Base-by-base conservation (phyloP, 2,888 invertebrate species). In the Dryadula phaetusa region DNA sequence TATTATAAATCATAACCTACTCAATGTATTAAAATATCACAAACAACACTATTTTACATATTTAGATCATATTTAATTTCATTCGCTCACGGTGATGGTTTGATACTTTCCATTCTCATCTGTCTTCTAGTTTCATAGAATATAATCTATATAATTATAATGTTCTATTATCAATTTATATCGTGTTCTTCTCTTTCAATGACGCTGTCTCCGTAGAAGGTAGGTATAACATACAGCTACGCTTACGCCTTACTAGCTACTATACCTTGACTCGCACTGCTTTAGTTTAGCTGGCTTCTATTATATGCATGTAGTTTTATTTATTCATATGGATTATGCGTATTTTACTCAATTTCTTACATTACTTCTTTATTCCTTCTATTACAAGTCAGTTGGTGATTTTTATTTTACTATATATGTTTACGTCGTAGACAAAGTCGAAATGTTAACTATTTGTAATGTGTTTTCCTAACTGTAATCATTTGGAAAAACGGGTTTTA, bases 21-120 rank as follows among this genome's bases (percentile, higher is more conserved):
- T 58, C n/a, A 58, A 16, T 16, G 3, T 25, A 18, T 44, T 14
- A 8, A 40, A 25, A 56, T 46, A 32, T 60, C 18, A 60, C 28
- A 54, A 6, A 60, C 28, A 14, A 60, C 20, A 20, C 44, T 20
- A 44, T 46, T 46, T 10, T 32, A 2, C 16, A n/a, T 42, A 47
- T 47, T 49, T 49, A 1, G 3, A 28, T 49, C 49, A 56, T 64
- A 37, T 37, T 47, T 46, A 18, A 32, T 62, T 18, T 67, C 64
- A 64, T 58, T 69, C 74, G 82, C 84, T 85, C 87, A 87, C 83
- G 92, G 92, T 92, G 92, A 88, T 87, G 92, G 92, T 92, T 92
- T 91, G 92, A 91, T 92, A 90, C 89, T 86, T 67, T 62, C 58
- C 67, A 70, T 65, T 47, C 77, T 82, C 74, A 72, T 76, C 74